Evolutionary conservation across 2,888 invertebrate species (phyloP).

Genomic region (Tridacna gigas): DNA sequence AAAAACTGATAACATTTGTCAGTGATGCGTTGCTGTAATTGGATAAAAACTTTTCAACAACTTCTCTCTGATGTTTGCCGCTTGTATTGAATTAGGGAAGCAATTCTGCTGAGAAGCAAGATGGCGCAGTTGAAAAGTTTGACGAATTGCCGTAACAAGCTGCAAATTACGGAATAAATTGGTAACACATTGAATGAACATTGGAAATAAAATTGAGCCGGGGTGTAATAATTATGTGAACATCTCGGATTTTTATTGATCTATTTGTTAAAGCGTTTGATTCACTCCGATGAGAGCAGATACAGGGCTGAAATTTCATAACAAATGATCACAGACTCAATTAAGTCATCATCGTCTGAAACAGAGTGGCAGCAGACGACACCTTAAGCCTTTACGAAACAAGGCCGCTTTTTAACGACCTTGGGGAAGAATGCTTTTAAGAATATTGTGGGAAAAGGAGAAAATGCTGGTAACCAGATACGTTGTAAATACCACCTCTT

Average conservation of each 20-base stretch:
- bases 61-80: conserved; percentile 21
- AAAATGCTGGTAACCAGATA: too few relatives aligned
- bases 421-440: too few relatives aligned
- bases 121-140: conserved; percentile 2
- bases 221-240: conserved; percentile 9
- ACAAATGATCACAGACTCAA: neutral
- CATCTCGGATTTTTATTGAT: conserved; percentile 18
- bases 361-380: too few relatives aligned
- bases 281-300: neutral
- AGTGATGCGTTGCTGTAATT: conserved; percentile 15
- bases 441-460: too few relatives aligned
- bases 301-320: neutral
- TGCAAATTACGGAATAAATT: conserved; percentile 18
- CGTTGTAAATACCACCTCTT: too few relatives aligned
- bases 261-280: conserved; percentile 23
- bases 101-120: neutral
- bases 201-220: conserved; percentile 8
- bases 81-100: conserved; percentile 15
- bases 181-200: conserved; percentile 24
- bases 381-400: too few relatives aligned
- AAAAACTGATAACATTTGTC: conserved; percentile 26
- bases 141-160: conserved; percentile 11
- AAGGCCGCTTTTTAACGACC: too few relatives aligned
- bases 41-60: conserved; percentile 18
- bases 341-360: neutral